These are phyloP conservation scores for Apogon hyalosoma DNA, from an alignment of 2,797 vertebrate genomes.

Conservation along the genomic window DNA sequence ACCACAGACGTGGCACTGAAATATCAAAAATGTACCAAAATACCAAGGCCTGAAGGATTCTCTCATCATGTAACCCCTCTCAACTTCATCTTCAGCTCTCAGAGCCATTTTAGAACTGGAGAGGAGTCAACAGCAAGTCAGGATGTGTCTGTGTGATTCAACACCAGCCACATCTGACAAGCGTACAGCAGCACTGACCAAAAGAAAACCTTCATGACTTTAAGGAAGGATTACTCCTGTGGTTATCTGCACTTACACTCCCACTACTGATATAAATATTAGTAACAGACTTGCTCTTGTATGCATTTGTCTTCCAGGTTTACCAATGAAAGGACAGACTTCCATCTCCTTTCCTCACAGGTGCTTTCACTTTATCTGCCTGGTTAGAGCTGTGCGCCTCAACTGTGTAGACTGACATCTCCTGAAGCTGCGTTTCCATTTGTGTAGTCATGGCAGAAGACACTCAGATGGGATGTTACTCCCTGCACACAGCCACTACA, in stretches of 20 bases:
- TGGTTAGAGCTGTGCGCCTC: not conserved
- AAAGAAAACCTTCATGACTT: constrained; percentile 38
- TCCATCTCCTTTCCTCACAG: not conserved
- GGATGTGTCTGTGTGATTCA: constrained; percentile 41
- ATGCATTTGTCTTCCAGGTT: not conserved
- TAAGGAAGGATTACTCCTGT: constrained; percentile 6
- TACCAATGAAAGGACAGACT: not conserved
- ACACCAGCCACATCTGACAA: constrained; percentile 35
- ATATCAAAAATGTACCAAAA: constrained; percentile 71
- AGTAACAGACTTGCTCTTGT: not conserved
- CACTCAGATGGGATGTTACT: not conserved
- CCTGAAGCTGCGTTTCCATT: constrained; percentile 3
- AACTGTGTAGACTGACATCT: not conserved
- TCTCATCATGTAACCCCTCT: constrained; percentile 46
- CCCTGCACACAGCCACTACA: not conserved
- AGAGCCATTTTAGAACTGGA: constrained; percentile 29
- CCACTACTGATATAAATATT: not conserved
- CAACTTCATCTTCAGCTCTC: constrained; percentile 42
- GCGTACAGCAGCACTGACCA: constrained; percentile 12
- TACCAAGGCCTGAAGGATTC: constrained; percentile 66
- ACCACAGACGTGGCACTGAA: constrained; percentile 56
- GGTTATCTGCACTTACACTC: not conserved
- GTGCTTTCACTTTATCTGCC: constrained; percentile 7
- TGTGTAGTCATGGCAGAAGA: constrained; percentile 1
- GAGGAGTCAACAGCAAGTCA: constrained; percentile 36